Conservation (phyloP, 23 tunicate genomes). For the Trididemnum nubilum region DNA sequence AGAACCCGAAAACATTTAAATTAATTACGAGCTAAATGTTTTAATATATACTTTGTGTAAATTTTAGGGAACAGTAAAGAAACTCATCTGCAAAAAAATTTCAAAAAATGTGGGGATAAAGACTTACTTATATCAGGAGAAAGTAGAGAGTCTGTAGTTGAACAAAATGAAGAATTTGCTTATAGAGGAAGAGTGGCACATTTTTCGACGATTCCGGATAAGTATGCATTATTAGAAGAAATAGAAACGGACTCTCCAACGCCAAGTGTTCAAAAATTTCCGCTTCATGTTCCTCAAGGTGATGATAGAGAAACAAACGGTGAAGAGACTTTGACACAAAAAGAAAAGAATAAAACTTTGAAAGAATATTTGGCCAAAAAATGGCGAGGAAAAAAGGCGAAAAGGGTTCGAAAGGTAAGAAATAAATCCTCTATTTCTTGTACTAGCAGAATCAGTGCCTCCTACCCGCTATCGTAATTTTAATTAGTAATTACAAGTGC, state of each 20-base stretch:
- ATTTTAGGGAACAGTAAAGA: neutral
- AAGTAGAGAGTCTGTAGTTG: neutral
- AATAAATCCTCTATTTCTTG: too few relatives aligned
- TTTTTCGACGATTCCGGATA: neutral
- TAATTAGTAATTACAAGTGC: too few relatives aligned
- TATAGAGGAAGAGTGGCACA: neutral
- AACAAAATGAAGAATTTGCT: neutral
- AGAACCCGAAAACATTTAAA: too few relatives aligned
- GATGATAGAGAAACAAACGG: too few relatives aligned
- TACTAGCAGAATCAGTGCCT: too few relatives aligned
- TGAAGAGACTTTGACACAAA: neutral
- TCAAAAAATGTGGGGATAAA: neutral
- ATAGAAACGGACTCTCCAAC: neutral
- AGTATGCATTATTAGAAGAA: neutral
- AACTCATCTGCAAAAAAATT: neutral
- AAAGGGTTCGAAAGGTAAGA: slow-evolving; percentile 19
- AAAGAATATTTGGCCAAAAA: slow-evolving; percentile 10
- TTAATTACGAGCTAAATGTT: too few relatives aligned
- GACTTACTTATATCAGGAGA: neutral
- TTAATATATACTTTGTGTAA: neutral
- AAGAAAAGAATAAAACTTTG: neutral
- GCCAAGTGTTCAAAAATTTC: neutral
- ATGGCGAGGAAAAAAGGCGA: slow-evolving; percentile 24
- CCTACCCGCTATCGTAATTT: too few relatives aligned
- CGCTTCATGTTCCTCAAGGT: neutral